These are phyloP conservation scores for Coregonus sp. DNA, from an alignment of 2,797 vertebrate genomes.

Conservation along the genomic window DNA sequence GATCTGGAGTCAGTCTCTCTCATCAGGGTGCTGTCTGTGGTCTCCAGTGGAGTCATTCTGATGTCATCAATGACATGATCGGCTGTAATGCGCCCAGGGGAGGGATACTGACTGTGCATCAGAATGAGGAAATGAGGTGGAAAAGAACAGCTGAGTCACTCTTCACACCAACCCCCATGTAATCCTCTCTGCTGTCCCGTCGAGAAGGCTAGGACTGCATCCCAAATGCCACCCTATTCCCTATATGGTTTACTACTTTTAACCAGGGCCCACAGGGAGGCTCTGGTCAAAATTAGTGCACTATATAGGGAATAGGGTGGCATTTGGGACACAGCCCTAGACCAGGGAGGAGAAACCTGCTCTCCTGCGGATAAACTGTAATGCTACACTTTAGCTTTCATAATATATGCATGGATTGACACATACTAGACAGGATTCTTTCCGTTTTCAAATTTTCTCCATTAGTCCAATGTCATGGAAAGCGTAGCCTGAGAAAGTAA, in stretches of 20 bases:
- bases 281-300: too few species aligned
- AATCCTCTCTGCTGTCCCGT: too few species aligned
- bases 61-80: not conserved
- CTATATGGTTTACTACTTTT: not conserved
- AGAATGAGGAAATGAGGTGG: constrained; percentile 3
- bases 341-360: not conserved
- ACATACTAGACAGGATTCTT: not conserved
- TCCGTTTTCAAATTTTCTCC: constrained; percentile 24
- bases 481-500: not conserved
- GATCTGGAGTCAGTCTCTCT: not conserved
- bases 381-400: not conserved
- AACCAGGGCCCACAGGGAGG: too few species aligned
- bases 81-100: not conserved
- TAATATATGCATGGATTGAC: constrained; percentile 10
- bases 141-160: not conserved
- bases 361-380: not conserved
- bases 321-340: not conserved
- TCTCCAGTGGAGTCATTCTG: not conserved
- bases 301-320: too few species aligned
- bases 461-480: constrained; percentile 12
- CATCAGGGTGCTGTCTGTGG: not conserved
- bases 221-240: not conserved
- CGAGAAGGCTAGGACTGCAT: not conserved
- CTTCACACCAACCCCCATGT: not conserved
- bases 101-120: not conserved